Evolutionary conservation across 2,113 vertebrate species (phyloP).

Genomic region (Phainopepla nitens): DNA sequence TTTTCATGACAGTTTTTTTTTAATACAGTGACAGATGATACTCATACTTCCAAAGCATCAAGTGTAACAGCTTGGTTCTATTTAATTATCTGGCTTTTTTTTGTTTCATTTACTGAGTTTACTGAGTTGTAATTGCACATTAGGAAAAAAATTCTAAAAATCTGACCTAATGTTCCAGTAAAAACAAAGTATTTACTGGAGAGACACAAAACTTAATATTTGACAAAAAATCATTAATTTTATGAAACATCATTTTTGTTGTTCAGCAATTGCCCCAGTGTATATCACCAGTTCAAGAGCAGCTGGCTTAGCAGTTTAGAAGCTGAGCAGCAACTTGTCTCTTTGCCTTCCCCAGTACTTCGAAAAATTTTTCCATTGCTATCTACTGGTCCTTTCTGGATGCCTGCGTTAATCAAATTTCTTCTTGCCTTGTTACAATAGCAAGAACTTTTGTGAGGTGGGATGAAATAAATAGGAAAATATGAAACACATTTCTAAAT

Average conservation of each 20-base stretch:
- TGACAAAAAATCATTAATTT: not conserved
- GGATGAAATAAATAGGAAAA: not conserved
- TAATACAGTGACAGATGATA: slow-evolving; percentile 25
- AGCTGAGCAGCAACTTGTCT: not conserved
- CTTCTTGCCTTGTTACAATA: not conserved
- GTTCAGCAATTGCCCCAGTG: not conserved
- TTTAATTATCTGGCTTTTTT: not conserved
- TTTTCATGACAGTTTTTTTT: not conserved
- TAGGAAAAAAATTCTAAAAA: not conserved
- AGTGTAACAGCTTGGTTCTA: slow-evolving; percentile 11
- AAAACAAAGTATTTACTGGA: not conserved
- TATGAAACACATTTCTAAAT: not conserved
- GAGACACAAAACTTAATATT: not conserved
- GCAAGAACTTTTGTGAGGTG: not conserved
- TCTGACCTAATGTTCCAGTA: not conserved
- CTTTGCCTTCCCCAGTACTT: not conserved
- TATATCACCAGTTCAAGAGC: not conserved
- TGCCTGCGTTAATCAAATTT: not conserved
- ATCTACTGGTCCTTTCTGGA: not conserved
- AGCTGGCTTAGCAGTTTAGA: not conserved
- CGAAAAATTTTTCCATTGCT: not conserved
- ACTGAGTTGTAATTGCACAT: not conserved
- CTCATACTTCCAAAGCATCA: not conserved
- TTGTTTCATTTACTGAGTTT: not conserved
- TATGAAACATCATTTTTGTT: not conserved